Conservation (phyloP, 2,888 invertebrate genomes). For the Seira sanloemensis region DNA sequence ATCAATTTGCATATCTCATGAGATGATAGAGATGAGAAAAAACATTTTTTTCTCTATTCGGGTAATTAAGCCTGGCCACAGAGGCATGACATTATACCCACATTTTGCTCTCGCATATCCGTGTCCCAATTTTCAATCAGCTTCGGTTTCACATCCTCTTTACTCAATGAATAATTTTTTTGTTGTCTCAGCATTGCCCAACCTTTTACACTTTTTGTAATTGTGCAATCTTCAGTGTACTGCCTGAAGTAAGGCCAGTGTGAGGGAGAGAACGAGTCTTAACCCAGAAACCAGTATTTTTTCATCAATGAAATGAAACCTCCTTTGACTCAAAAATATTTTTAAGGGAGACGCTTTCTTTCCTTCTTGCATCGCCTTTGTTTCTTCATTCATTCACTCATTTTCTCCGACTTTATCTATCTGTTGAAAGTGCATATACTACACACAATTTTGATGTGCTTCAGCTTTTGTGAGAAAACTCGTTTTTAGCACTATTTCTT, state of each 20-base stretch:
- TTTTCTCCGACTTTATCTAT: constrained; percentile 28
- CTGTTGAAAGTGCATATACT: not conserved
- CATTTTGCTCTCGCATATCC: too few relatives aligned
- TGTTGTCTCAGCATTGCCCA: not conserved
- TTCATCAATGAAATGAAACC: constrained; percentile 53
- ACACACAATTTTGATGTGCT: too few relatives aligned
- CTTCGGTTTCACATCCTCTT: not conserved
- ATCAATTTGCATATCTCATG: not conserved
- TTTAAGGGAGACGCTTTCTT: not conserved
- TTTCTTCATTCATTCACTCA: constrained; percentile 53
- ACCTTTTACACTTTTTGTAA: not conserved
- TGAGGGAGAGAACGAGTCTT: not conserved
- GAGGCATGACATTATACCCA: too few relatives aligned
- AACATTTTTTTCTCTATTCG: not conserved
- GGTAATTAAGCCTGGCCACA: not conserved
- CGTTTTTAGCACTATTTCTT: constrained; percentile 56
- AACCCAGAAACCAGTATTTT: constrained; percentile 57
- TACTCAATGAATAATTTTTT: not conserved
- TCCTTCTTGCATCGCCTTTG: not conserved
- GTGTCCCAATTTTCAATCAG: not conserved
- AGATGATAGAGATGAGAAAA: not conserved
- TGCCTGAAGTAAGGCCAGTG: not conserved
- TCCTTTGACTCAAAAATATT: not conserved
- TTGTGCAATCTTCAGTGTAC: not conserved
- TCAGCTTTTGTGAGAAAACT: constrained; percentile 46